A percentile compares a stretch with the other conserved stretches of the same genome.
Evolutionary conservation across 2,113 vertebrate genomes (phyloP).

Genomic region (Amazona guildingii): DNA sequence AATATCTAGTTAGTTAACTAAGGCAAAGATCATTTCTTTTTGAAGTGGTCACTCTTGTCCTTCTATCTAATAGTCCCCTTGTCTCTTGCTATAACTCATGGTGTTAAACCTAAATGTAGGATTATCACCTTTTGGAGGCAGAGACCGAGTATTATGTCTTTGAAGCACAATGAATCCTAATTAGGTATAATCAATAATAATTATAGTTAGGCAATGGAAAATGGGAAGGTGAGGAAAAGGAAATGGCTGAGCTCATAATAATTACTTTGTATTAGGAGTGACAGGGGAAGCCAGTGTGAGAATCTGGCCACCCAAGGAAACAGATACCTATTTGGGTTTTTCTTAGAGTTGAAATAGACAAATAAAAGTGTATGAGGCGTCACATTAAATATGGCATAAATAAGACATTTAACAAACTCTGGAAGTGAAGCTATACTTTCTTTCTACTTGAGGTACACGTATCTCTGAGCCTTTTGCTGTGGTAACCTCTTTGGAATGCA

Average conservation of each 20-base stretch:
- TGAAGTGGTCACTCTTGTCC: background rate
- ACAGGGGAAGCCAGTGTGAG: background rate
- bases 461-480: background rate
- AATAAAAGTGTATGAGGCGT: background rate
- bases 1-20: background rate
- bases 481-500: constrained; percentile 15
- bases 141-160: background rate
- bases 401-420: background rate
- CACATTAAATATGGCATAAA: background rate
- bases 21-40: background rate
- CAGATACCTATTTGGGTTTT: background rate
- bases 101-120: background rate
- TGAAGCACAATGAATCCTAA: constrained; percentile 47
- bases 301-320: background rate
- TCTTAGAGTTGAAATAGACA: background rate
- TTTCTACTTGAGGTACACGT: background rate
- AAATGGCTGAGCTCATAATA: constrained; percentile 5
- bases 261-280: background rate
- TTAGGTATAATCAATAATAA: constrained; percentile 53
- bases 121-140: background rate
- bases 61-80: background rate
- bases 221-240: constrained; percentile 50
- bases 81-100: background rate
- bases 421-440: background rate
- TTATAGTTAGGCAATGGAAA: constrained; percentile 52